Base-by-base conservation (phyloP, 2,113 vertebrate genomes). In the Gnathonemus longibarbis region DNA sequence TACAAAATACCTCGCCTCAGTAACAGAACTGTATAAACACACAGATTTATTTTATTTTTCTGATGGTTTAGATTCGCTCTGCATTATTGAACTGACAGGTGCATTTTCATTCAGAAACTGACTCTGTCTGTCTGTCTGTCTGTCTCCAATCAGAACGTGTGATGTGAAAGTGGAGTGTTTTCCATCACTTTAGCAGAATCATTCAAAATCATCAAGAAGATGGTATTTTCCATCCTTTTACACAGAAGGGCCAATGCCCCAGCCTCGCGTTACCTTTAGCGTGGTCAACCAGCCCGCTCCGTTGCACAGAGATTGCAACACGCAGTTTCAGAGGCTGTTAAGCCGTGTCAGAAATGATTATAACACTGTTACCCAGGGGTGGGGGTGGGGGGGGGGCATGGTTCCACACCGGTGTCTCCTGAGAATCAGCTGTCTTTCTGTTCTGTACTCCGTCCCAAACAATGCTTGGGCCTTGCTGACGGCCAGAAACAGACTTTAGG, bases 401-500 rank as follows among this genome's bases (percentile, higher is more conserved):
- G 39, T 45, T 58, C 52, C n/a, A 10, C 19, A n/a, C 11, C 42
- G 21, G 52, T 21, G 19, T 15, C 35, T 56, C 52, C 31, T 15
- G 50, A 35, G 52, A 42, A 88, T 24, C 53, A 8, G 5, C 83
- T 89, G 91, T 91, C 15, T 84, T 35, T 19, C 2, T 49, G 11
- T 27, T 53, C 53, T 62, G 19, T 84, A 45, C 83, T 58, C 19
- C 8, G 27, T 39, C 42, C 39, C 45, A 85, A 39, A 31, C 50
- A n/a, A 86, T 48, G 17, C 58, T 8, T 15, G 39, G 52, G 39
- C 7, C 27, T 45, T 24, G 13, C 74, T 74, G 53, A 90, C 92
- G 88, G 91, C 88, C 58, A 8, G 88, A n/a, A 87, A 83, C 89
- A 66, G 62, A 77, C 9, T 6, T 24, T 84, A 90, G 90, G 53